Conservation (phyloP, 1,140 invertebrate genomes). For the Macrostomum lignano region DNA sequence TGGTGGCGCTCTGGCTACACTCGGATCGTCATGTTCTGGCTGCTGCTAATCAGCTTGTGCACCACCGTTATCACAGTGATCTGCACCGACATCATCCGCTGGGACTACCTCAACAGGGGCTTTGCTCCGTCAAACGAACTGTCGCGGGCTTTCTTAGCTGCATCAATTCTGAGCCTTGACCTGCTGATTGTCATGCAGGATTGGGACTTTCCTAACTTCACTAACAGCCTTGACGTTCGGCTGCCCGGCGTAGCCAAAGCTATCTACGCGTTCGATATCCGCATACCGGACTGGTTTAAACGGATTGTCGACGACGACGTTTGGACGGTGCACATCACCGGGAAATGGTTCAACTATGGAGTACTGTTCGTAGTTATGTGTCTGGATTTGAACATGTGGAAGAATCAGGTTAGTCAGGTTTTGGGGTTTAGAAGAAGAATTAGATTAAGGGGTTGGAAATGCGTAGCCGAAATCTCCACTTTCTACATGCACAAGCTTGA, state of each 20-base stretch:
- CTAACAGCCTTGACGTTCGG: slow-evolving; percentile 32
- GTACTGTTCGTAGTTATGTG: slow-evolving; percentile 33
- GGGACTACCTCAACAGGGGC: slow-evolving; percentile 31
- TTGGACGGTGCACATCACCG: slow-evolving; percentile 26
- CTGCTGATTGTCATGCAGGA: slow-evolving; percentile 35
- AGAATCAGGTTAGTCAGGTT: slow-evolving; percentile 36
- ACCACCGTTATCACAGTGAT: slow-evolving; percentile 31
- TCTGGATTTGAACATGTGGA: slow-evolving; percentile 35
- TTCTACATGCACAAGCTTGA: too few species aligned
- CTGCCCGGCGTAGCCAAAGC: slow-evolving; percentile 31
- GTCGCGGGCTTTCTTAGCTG: slow-evolving; percentile 32
- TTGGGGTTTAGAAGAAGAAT: too few species aligned
- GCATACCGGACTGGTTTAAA: slow-evolving; percentile 15
- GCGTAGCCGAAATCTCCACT: too few species aligned
- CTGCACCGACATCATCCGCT: slow-evolving; percentile 31
- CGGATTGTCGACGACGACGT: slow-evolving; percentile 14
- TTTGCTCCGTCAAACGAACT: slow-evolving; percentile 32
- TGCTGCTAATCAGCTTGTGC: slow-evolving; percentile 24
- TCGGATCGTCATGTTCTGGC: slow-evolving; percentile 33
- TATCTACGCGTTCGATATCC: slow-evolving; percentile 21
- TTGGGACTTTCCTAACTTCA: slow-evolving; percentile 36
- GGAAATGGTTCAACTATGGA: slow-evolving; percentile 36
- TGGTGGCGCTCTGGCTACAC: slow-evolving; percentile 27
- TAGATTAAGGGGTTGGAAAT: too few species aligned
- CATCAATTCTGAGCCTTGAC: slow-evolving; percentile 34